Evolutionary conservation across 2,797 vertebrate species (phyloP), one percentile per base, ranked within the genome.

Genomic region (Luscinia megarhynchos): DNA sequence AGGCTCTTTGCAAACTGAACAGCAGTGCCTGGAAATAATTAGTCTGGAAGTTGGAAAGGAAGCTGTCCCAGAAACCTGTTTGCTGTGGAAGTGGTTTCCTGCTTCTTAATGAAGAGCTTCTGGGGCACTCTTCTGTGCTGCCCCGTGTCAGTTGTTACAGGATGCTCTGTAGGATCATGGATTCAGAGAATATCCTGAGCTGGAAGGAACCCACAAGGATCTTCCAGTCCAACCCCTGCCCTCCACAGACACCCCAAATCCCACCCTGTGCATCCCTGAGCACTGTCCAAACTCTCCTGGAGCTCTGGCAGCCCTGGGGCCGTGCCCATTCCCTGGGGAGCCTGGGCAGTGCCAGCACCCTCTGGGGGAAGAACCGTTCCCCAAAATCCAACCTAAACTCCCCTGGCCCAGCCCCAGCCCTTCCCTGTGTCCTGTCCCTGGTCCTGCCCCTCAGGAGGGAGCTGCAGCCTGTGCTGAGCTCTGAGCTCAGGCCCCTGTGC

Each of bases 211-310:
- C 15, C 32, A 22, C 15, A 32, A 20, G 30, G 41, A 38, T 38
- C 11, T 38, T 21, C 3, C 5, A 43, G 16, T 55, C 5, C 48
- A 54, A 5, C 15, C 1, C 30, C 34, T 53, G 4, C 38, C 20
- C 11, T 8, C 23, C 23, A 29, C 27, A n/a, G 19, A 1, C 14
- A 15, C 24, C 40, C 54, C 34, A 22, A 46, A 48, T 54, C 41
- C 62, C 62, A 48, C 21, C 29, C 11, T 40, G 29, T 0, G 13
- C 40, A 32, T 32, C 11, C 46, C 62, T 61, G 1, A 45, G 45
- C 0, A 0, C 0, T 50, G 41, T 38, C 50, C 50, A 51, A 76
- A 21, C 0, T 0, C 41, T 24, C 19, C 36, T 43, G 30, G 26
- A 61, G 40, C 40, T 74, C 54, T 53, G 63, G 19, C 32, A 82